Conservation (phyloP, 2,113 vertebrate species). For the Salvelinus fontinalis region DNA sequence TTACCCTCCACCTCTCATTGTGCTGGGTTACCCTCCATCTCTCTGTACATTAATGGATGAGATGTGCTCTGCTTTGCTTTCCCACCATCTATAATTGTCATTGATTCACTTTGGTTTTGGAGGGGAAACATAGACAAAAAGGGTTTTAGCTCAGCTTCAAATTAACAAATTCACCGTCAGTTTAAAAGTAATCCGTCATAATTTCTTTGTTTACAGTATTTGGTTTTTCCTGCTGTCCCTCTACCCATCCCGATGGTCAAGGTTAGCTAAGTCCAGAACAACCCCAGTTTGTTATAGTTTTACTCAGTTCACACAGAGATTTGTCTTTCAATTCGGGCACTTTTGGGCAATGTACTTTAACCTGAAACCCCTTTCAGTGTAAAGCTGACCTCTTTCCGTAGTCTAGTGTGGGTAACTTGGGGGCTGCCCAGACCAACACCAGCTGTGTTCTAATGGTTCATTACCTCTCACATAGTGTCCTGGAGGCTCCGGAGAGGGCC, state of each 20-base stretch:
- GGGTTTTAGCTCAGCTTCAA: constrained; percentile 39
- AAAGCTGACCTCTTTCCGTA: constrained; percentile 65
- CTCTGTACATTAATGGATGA: constrained; percentile 69
- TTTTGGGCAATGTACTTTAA: constrained; percentile 24
- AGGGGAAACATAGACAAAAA: constrained; percentile 51
- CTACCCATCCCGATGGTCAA: constrained; percentile 1
- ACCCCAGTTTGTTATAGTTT: background rate
- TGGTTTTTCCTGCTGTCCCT: background rate
- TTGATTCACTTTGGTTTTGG: constrained; percentile 44
- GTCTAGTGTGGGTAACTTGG: constrained; percentile 48
- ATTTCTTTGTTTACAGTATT: constrained; percentile 34
- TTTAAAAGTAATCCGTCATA: constrained; percentile 58
- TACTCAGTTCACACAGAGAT: background rate
- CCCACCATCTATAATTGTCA: constrained; percentile 1
- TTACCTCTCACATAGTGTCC: constrained; percentile 58
- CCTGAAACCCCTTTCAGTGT: constrained; percentile 47
- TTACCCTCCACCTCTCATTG: constrained; percentile 54
- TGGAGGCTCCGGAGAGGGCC: constrained; percentile 46
- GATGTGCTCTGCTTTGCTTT: constrained; percentile 54
- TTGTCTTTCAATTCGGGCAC: background rate
- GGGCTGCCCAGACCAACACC: constrained; percentile 69
- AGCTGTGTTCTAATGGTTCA: constrained; percentile 76
- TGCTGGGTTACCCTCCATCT: constrained; percentile 62
- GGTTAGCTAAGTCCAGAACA: constrained; percentile 35
- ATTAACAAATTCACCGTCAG: background rate